Evolutionary conservation across 2,888 invertebrate species (phyloP), one percentile per base, ranked within the genome.

Genomic region (Reticulitermes lucifugus): DNA sequence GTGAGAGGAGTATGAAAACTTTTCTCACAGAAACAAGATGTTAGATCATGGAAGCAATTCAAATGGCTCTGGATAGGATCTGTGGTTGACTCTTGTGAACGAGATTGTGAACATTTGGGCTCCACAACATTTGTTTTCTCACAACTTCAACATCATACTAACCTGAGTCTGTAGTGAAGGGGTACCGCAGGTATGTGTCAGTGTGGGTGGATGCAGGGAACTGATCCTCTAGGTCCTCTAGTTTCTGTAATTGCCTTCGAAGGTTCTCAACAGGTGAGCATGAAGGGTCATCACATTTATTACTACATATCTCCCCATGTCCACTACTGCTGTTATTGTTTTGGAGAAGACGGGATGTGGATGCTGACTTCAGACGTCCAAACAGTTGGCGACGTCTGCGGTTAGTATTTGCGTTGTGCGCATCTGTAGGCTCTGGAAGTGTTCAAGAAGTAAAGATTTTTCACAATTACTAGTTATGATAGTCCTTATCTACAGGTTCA

Each of bases 181-280:
- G 96, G 90, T 96, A 96, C 79, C 96, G 93, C 86, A 96, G 91
- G 88, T 96, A 96, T 79, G 96, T 95, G 89, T 96, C 96, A 65
- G 94, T 93, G 86, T 92, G 92, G 35, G 93, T 93, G 86, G 95
- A 92, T 86, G 95, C 95, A 0, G 95, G 95, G 88, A 96, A 95
- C 90, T 96, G 96, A 89, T 96, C 96, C 89, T 96, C 96, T 71
- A 96, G 91, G 89, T 96, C 96, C 89, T 96, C 96, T 51, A 96
- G 91, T 89, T 96, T 96, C 87, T 96, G 94, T 85, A 96, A 90
- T 89, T 96, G 96, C 88, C 95, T 94, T 0, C 96, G 92, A n/a
- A 96, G 91, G 86, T 96, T 95, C 89, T 96, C 96, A 21, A 96
- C 93, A 0, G 96, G 96, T 83, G 95, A 95, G 73, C 84, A 83